Percentiles rank a stretch among this genome's conserved stretches.
Conservation (phyloP, 2,888 invertebrate species). For the Xiphydria camelus region DNA sequence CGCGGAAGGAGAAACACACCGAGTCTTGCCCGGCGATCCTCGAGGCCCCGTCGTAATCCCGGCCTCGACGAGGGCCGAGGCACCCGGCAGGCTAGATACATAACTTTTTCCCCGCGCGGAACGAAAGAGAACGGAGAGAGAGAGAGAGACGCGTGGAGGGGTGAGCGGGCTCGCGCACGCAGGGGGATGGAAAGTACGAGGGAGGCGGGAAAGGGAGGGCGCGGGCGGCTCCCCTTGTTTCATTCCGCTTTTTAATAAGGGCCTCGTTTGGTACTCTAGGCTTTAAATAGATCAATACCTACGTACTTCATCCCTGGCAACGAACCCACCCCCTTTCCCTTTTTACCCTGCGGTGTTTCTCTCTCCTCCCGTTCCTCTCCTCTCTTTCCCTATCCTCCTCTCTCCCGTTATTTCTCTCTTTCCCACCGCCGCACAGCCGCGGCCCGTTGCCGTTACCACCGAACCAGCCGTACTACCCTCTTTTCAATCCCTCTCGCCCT, state of each 20-base stretch:
- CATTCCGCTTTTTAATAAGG: slow-evolving; percentile 59
- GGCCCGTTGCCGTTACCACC: neutral
- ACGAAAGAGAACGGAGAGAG: slow-evolving; percentile 6
- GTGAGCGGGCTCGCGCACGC: slow-evolving; percentile 13
- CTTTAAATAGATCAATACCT: slow-evolving; percentile 58
- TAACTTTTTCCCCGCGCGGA: slow-evolving; percentile 22
- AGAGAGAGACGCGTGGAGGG: slow-evolving; percentile 8
- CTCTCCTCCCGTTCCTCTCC: slow-evolving; percentile 25
- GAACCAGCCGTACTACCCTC: neutral
- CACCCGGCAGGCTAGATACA: slow-evolving; percentile 19
- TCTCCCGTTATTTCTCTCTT: slow-evolving; percentile 9
- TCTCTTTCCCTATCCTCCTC: slow-evolving; percentile 15
- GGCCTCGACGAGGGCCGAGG: no score
- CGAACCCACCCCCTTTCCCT: slow-evolving; percentile 47
- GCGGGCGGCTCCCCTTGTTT: slow-evolving; percentile 48
- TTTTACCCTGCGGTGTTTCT: slow-evolving; percentile 57
- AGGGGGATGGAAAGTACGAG: slow-evolving; percentile 14
- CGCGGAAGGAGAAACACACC: no score
- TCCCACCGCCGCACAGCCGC: neutral
- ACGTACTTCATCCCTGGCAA: slow-evolving; percentile 57
- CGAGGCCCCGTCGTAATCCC: no score
- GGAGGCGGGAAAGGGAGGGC: slow-evolving; percentile 19
- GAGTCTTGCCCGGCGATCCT: no score
- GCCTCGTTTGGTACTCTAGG: slow-evolving; percentile 59
- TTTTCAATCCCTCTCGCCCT: slow-evolving; percentile 5